These are phyloP conservation scores for Girardinus metallicus DNA, from an alignment of 2,797 vertebrate species.

Conservation along the genomic window DNA sequence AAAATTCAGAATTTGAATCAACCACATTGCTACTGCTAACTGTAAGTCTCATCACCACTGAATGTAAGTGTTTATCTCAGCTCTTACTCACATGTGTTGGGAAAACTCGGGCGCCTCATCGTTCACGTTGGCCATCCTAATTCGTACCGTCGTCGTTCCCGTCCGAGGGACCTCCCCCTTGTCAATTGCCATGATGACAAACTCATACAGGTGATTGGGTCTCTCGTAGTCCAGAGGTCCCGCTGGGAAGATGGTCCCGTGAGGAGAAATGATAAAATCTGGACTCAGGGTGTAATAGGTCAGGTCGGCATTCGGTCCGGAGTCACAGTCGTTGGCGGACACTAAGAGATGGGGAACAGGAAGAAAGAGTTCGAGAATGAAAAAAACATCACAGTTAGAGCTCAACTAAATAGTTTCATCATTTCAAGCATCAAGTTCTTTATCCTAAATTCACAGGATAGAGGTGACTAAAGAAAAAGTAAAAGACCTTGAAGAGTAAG, in stretches of 20 bases:
- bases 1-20: not conserved
- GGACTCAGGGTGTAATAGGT: conserved; percentile 87
- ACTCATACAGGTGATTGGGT: conserved; percentile 89
- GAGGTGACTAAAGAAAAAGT: not conserved
- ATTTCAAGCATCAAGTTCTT: not conserved
- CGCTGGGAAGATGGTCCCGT: conserved; percentile 87
- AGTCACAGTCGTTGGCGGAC: conserved; percentile 90
- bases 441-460: not conserved
- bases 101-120: conserved; percentile 90
- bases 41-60: not conserved
- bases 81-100: conserved; percentile 81
- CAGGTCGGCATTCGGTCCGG: conserved; percentile 85
- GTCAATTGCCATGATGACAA: conserved; percentile 90
- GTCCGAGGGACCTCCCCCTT: conserved; percentile 85
- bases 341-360: conserved; percentile 66
- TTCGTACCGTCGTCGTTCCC: conserved; percentile 87
- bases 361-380: conserved; percentile 1
- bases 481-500: not conserved
- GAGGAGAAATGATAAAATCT: conserved; percentile 87
- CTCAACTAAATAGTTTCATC: not conserved
- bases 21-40: not conserved
- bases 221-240: conserved; percentile 85
- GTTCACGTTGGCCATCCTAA: conserved; percentile 89
- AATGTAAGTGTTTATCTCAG: not conserved
- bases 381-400: not conserved